These are phyloP conservation scores for Neostethus bicornis DNA, from an alignment of 2,797 vertebrate species.

Conservation along the genomic window DNA sequence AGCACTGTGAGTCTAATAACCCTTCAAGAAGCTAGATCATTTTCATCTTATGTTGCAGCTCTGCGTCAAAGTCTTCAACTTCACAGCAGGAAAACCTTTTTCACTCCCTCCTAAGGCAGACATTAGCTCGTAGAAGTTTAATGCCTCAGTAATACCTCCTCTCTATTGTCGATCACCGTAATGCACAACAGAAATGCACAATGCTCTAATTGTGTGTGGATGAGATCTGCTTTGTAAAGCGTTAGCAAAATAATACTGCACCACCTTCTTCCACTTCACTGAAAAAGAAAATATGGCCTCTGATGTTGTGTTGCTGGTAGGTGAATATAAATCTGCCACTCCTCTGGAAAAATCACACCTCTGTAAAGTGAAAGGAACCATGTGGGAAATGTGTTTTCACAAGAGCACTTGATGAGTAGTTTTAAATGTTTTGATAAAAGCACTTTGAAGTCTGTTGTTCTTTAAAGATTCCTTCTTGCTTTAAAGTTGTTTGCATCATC, in stretches of 20 bases:
- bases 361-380: constrained; percentile 55
- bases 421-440: constrained; percentile 53
- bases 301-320: constrained; percentile 61
- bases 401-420: constrained; percentile 49
- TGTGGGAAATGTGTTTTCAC: constrained; percentile 45
- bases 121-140: constrained; percentile 39
- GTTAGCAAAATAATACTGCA: constrained; percentile 66
- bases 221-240: constrained; percentile 64
- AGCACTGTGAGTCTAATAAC: constrained; percentile 30
- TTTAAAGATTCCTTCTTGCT: neutral
- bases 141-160: constrained; percentile 36
- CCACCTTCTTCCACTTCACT: constrained; percentile 68
- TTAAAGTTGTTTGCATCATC: neutral
- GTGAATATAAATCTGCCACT: constrained; percentile 67
- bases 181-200: constrained; percentile 57
- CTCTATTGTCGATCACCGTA: constrained; percentile 59
- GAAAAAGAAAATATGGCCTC: constrained; percentile 67
- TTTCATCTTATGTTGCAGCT: constrained; percentile 42
- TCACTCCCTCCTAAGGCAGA: constrained; percentile 28
- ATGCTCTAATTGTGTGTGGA: constrained; percentile 70
- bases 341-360: constrained; percentile 60
- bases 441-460: too few species aligned
- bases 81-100: constrained; percentile 26
- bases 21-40: constrained; percentile 29
- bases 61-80: constrained; percentile 46